Evolutionary conservation across 53 echinoderm and acorn worm genomes (phyloP).

Genomic region (Patiria pectinifera): DNA sequence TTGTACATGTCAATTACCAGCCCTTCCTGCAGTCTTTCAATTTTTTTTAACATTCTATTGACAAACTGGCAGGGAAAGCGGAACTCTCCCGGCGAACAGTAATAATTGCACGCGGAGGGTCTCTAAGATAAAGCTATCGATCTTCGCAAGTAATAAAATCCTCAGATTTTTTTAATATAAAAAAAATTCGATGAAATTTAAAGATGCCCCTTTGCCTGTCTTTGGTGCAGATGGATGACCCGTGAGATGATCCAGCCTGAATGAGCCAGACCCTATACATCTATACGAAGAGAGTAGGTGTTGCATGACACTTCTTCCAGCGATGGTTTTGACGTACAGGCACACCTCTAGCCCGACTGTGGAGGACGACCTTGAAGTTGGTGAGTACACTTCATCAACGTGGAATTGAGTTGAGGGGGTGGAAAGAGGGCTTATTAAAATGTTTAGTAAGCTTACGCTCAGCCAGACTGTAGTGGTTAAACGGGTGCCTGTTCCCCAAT

Average conservation of each 20-base stretch:
- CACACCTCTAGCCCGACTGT: background rate
- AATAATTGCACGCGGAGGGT: too few species aligned
- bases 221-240: background rate
- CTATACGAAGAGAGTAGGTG: background rate
- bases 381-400: background rate
- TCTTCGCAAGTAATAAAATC: background rate
- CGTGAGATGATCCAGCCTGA: background rate
- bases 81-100: background rate
- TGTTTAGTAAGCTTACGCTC: too few species aligned
- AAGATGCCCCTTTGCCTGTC: background rate
- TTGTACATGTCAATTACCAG: too few species aligned
- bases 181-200: background rate
- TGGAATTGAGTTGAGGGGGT: background rate
- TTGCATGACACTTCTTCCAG: background rate
- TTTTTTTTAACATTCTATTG: too few species aligned
- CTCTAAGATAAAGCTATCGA: background rate
- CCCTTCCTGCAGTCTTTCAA: too few species aligned
- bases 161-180: background rate
- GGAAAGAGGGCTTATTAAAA: background rate
- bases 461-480: background rate
- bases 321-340: background rate
- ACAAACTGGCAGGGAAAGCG: too few species aligned
- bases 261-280: background rate
- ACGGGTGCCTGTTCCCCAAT: background rate
- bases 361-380: slow-evolving; percentile 24